Evolutionary conservation across 2,888 invertebrate genomes (phyloP).

Genomic region (Cephus nigrinus): DNA sequence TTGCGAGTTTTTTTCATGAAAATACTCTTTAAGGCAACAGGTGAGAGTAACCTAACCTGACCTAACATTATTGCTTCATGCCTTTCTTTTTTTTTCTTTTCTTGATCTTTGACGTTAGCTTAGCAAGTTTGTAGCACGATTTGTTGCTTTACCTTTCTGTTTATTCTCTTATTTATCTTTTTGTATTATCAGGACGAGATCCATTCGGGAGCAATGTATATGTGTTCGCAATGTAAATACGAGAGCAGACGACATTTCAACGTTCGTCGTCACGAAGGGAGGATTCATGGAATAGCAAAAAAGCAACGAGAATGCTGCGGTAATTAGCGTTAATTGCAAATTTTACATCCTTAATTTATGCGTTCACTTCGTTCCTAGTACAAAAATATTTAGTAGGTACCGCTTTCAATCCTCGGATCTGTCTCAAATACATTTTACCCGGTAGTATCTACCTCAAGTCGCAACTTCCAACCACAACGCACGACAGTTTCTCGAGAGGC

Average conservation of each 20-base stretch:
- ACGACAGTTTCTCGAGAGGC: neutral
- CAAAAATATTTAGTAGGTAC: neutral
- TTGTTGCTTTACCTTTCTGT: neutral
- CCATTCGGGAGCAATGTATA: slow-evolving; percentile 4
- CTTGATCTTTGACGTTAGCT: neutral
- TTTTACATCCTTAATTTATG: neutral
- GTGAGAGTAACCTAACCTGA: neutral
- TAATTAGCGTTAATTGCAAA: slow-evolving; percentile 23
- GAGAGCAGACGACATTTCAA: slow-evolving; percentile 40
- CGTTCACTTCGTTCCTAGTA: neutral
- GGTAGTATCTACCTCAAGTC: neutral
- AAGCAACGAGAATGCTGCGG: slow-evolving; percentile 37
- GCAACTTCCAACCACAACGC: neutral
- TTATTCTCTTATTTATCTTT: too few species aligned
- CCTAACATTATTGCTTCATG: neutral
- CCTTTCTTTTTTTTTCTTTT: neutral
- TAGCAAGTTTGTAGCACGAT: neutral
- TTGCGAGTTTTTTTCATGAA: neutral
- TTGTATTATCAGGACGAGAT: neutral
- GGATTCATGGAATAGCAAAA: slow-evolving; percentile 39
- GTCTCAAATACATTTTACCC: neutral
- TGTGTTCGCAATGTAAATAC: slow-evolving; percentile 40
- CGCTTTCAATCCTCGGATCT: neutral
- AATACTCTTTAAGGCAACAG: neutral
- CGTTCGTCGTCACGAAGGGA: slow-evolving; percentile 37